Base-by-base conservation (phyloP, 30 jellyfish, hydroid and myxozoan genomes). In the Turritopsis rubra region DNA sequence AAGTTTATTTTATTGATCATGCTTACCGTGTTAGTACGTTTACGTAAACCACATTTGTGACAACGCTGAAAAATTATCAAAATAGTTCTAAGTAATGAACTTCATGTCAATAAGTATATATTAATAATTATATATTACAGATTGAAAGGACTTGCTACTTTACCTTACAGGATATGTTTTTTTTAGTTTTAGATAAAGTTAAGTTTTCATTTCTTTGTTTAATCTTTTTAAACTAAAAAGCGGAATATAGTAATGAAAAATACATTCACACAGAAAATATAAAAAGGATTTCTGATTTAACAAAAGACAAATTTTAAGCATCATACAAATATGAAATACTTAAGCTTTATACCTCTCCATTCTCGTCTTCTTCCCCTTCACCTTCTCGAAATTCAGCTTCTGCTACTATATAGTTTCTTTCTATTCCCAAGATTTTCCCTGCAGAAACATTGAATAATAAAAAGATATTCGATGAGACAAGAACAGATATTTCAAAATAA, bases 311-410 rank as follows among this genome's bases (percentile, higher is more conserved):
- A 60, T 60, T 60, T 18, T 18, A 60, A 60, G n/a, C n/a, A n/a
- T n/a, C n/a, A n/a, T n/a, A n/a, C n/a, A n/a, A n/a, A n/a, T n/a
- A n/a, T n/a, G n/a, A n/a, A n/a, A n/a, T n/a, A n/a, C n/a, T n/a
- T n/a, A n/a, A n/a, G n/a, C n/a, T 41, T 65, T 21, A 17, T 13
- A 89, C 99, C 91, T 86, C 99, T 16, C 54, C 93, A 78, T 80
- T 90, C 76, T 88, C 96, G 9, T 94, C 99, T 26, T 94, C 99
- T 7, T 88, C 99, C 20, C 95, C 99, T 71, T 94, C 99, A 8
- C 99, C 99, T 84, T 94, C 99, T 21, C 97, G 92, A 60, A 84
- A 94, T 77, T 94, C 97, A 1, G 82, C 97, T 83, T 94, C 99
- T 9, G 97, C 99, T 52, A 94, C 72, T 1, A 81, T 53, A 79